Evolutionary conservation across 2,888 invertebrate species (phyloP), one percentile per base, ranked within the genome.

Genomic region (Dolichopus griseipennis): DNA sequence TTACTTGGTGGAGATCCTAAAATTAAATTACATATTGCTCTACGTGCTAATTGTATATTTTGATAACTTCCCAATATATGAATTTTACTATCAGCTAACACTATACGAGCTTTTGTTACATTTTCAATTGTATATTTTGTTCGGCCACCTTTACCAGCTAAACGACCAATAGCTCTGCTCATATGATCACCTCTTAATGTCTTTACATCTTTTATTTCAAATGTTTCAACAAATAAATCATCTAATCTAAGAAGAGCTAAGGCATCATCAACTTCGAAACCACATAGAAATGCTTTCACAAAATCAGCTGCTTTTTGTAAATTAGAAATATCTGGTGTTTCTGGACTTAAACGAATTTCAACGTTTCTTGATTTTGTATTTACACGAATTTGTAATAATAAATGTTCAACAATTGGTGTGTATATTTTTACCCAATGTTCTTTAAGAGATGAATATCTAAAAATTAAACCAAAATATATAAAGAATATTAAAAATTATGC

Each of bases 61-160:
- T 97, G 95, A 79, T 90, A 99, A 75, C 97, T 97, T 65, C 99
- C 99, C 71, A 99, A 84, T 73, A 99, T 92, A 78, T 99, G 97
- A 72, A 99, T 92, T 85, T 95, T 97, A 27, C 91, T 90, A 78
- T 98, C 97, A 22, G 98, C 98, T 71, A 99, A 83, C 33, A 99
- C 95, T 77, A 99, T 97, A 78, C 99, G 88, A 0, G 98, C 98
- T 84, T 97, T 97, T 0, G 98, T 99, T 0, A 93, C 95, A 82
- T 99, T 99, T 84, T 99, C 99, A 75, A 99, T 98, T 0, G 97
- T 97, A 78, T 93, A 97, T 80, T 97, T 98, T 1, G 97, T 99
- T 71, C 95, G 87, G 33, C 97, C 97, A 27, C 95, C 94, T 83
- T 98, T 97, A 1, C 99, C 99, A 2, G 99, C 99, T 61, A 99